These are phyloP conservation scores for Anguilla obscura DNA, from an alignment of 2,797 vertebrate species.

Conservation along the genomic window DNA sequence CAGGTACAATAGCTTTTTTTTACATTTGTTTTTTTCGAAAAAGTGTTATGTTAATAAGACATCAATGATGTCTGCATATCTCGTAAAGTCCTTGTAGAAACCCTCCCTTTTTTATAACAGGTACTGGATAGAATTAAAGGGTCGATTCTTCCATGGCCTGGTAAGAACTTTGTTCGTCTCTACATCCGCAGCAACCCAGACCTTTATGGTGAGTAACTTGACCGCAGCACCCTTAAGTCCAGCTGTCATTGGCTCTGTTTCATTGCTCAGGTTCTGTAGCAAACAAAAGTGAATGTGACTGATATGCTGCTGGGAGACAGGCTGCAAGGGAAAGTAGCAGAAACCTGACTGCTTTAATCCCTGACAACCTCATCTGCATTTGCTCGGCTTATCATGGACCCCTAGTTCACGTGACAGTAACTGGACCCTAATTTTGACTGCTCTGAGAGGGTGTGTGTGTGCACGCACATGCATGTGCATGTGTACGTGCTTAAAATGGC, in stretches of 20 bases:
- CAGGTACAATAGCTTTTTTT: constrained; percentile 72
- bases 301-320: not conserved
- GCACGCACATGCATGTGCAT: not conserved
- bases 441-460: not conserved
- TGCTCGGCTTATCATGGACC: not conserved
- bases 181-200: constrained; percentile 92
- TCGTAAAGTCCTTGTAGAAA: not conserved
- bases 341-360: not conserved
- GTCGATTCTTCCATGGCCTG: constrained; percentile 88
- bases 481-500: not conserved
- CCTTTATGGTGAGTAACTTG: constrained; percentile 83
- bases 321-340: not conserved
- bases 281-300: not conserved
- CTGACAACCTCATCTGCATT: not conserved
- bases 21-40: not conserved
- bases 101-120: constrained; percentile 62
- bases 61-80: not conserved
- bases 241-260: not conserved
- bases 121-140: constrained; percentile 92
- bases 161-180: constrained; percentile 90
- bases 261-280: not conserved
- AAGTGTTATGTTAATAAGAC: not conserved
- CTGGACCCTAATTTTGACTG: not conserved
- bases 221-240: not conserved
- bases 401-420: not conserved